phyloP scores from a whole-genome alignment of 2,888 invertebrate species.

The Aleiodes alternator region DNA sequence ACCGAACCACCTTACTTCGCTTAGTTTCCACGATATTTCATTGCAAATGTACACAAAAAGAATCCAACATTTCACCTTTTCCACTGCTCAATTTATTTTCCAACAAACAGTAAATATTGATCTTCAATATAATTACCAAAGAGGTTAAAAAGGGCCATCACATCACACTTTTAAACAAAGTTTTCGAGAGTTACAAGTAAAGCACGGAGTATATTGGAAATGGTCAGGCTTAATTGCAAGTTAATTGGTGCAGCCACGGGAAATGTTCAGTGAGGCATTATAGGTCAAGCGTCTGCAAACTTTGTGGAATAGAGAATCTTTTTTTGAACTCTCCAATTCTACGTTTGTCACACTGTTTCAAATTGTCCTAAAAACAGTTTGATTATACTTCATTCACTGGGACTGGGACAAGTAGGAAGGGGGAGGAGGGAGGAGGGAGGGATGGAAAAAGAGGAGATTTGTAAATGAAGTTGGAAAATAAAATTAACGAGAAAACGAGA shows the following conservation, averaged over 20 bases:
- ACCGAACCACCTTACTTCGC: no score
- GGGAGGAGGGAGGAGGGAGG: no score
- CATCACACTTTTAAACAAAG: not conserved
- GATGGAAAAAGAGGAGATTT: not conserved
- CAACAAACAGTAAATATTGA: no score
- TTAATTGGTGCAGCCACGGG: constrained; percentile 23
- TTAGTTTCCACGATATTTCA: no score
- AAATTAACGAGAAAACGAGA: constrained; percentile 4
- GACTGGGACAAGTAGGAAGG: no score
- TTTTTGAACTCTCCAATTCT: constrained; percentile 5
- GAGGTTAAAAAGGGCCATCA: no score
- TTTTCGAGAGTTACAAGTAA: not conserved
- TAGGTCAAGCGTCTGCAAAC: constrained; percentile 11
- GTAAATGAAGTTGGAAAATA: not conserved
- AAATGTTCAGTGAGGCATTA: constrained; percentile 1
- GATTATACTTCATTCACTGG: not conserved
- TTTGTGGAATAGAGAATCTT: not conserved
- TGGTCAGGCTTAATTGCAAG: constrained; percentile 22
- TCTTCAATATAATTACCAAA: no score
- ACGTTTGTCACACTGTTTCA: constrained; percentile 9
- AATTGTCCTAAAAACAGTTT: constrained; percentile 19
- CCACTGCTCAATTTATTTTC: no score
- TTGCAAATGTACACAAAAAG: no score
- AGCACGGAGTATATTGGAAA: not conserved
- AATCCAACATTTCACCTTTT: no score